Evolutionary conservation across 2,888 invertebrate genomes (phyloP).

Genomic region (Meganola albula): DNA sequence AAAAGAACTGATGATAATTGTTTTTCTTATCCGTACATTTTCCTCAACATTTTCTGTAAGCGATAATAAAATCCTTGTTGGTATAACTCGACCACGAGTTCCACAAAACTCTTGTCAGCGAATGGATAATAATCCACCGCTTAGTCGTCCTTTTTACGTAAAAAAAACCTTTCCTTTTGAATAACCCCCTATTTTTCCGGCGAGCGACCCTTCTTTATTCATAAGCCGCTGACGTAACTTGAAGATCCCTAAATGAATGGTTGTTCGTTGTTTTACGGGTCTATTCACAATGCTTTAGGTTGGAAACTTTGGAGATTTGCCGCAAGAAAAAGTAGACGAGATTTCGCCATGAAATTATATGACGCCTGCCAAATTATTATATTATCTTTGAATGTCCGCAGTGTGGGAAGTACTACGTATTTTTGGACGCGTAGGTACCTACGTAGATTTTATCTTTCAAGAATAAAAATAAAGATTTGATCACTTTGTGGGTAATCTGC

Average conservation of each 20-base stretch:
- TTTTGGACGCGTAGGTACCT: constrained; percentile 18
- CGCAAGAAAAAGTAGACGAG: constrained; percentile 46
- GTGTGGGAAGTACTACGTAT: too few relatives aligned
- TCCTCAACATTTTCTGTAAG: constrained; percentile 38
- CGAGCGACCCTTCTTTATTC: constrained; percentile 69
- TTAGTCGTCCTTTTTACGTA: constrained; percentile 61
- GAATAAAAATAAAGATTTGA: constrained; percentile 19
- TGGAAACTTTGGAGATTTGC: constrained; percentile 68
- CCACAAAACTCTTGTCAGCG: constrained; percentile 67
- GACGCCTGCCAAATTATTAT: constrained; percentile 45
- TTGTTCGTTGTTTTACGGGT: constrained; percentile 76
- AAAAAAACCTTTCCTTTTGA: constrained; percentile 67
- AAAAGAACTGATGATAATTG: constrained; percentile 40
- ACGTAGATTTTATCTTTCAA: constrained; percentile 17
- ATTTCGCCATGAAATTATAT: constrained; percentile 48
- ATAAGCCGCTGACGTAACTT: constrained; percentile 72
- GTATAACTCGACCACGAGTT: constrained; percentile 47
- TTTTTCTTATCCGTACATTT: constrained; percentile 43
- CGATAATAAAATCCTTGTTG: constrained; percentile 59
- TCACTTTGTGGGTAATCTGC: constrained; percentile 15
- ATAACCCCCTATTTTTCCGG: constrained; percentile 65
- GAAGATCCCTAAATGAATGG: constrained; percentile 74
- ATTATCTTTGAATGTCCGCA: constrained; percentile 32
- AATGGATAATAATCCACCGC: constrained; percentile 65
- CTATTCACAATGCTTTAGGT: constrained; percentile 71